Evolutionary conservation across 2,113 vertebrate genomes (phyloP), one percentile per base, ranked within the genome.

Genomic region (Gobiocypris rarus): DNA sequence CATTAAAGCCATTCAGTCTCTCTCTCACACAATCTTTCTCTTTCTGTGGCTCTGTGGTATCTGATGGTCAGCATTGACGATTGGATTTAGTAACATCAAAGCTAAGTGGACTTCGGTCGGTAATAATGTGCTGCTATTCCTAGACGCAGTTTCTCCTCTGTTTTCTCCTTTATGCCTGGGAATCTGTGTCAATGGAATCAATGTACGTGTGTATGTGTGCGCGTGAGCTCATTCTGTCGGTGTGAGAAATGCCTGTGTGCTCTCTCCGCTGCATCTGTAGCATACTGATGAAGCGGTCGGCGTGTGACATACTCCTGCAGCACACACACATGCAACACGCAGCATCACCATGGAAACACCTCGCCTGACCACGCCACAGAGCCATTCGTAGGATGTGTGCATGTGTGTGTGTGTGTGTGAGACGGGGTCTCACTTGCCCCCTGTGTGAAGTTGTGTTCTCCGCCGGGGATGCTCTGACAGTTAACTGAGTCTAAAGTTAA

Each of bases 331-430:
- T 63, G 59, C 71, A 56, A 74, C 61, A 69, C 75, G 78, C 69
- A 10, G 52, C 56, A 85, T 86, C 78, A 81, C 87, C 87, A 88
- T 86, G 87, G 87, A 86, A 88, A 88, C 87, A 76, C 83, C 85
- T 75, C 50, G 58, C 75, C 52, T 85, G 69, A 70, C 86, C 87
- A 88, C 56, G 43, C 74, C 78, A 86, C 78, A 50, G 58, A 81
- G 38, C 56, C 28, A 58, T 65, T 75, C 79, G 11, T 14, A 76
- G 43, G 73, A 26, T 82, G 82, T 84, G 38, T 82, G 73, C 69
- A 17, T 71, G 45, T 75, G 22, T 70, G 61, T 74, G 81, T 81
- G 63, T 41, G 38, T 45, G 75, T 48, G 74, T n/a, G 65, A 54
- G 73, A 52, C 50, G 38, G 65, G 14, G 67, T 83, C 24, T 65